Percentiles rank a stretch among this genome's conserved stretches.
These are phyloP conservation scores for Moxostoma hubbsi DNA, from an alignment of 2,797 vertebrate genomes.

Conservation along the genomic window DNA sequence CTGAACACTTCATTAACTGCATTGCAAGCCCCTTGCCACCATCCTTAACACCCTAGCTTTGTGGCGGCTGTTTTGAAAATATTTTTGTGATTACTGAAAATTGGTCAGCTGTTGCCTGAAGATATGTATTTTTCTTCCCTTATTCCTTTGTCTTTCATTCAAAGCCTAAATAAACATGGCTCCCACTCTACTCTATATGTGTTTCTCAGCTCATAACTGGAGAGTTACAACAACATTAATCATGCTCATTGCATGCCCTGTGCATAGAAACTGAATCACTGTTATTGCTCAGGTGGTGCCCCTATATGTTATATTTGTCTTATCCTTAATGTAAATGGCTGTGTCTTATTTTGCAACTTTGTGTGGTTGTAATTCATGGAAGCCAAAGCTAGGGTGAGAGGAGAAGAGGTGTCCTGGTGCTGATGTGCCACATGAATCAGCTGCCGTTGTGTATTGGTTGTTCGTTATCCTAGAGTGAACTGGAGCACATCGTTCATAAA, in stretches of 20 bases:
- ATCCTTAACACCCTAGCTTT: background rate
- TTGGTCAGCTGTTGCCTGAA: background rate
- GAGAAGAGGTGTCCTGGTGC: constrained; percentile 7
- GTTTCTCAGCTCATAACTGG: background rate
- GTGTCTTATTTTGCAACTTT: constrained; percentile 19
- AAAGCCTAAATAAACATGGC: background rate
- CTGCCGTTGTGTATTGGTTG: constrained; percentile 34
- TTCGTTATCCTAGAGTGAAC: constrained; percentile 18
- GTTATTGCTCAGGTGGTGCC: constrained; percentile 33
- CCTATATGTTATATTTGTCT: constrained; percentile 9
- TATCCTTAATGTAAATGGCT: constrained; percentile 23
- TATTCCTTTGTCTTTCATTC: background rate
- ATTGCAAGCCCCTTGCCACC: background rate
- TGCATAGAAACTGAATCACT: constrained; percentile 35
- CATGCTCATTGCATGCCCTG: constrained; percentile 10
- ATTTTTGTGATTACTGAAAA: background rate
- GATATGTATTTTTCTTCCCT: background rate
- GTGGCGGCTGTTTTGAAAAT: background rate
- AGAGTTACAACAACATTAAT: constrained; percentile 8
- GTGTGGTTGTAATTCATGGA: constrained; percentile 15
- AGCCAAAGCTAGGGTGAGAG: background rate
- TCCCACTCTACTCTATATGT: background rate
- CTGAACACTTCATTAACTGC: background rate
- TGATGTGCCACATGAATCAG: constrained; percentile 39
- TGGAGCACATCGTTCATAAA: constrained; percentile 31